Evolutionary conservation across 2,888 invertebrate species (phyloP).

Genomic region (Tiphia femorata): DNA sequence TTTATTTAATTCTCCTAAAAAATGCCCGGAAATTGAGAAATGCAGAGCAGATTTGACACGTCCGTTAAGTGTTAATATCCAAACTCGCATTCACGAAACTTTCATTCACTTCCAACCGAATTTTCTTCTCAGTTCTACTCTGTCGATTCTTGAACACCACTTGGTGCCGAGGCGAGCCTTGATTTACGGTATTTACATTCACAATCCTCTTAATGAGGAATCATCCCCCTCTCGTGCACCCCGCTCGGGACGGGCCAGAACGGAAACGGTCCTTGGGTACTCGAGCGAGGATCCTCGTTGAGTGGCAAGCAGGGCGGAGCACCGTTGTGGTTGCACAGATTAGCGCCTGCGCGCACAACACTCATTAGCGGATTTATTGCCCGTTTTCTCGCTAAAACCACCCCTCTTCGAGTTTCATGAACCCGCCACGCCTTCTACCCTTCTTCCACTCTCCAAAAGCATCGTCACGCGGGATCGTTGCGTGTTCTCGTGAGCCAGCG

Average conservation of each 20-base stretch:
- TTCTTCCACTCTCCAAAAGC: too few relatives aligned
- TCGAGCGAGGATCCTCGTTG: conserved; percentile 3
- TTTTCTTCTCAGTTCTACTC: not conserved
- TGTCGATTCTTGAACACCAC: too few relatives aligned
- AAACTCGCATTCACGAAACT: too few relatives aligned
- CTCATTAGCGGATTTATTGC: conserved; percentile 62
- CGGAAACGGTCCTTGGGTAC: too few relatives aligned
- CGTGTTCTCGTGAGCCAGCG: too few relatives aligned
- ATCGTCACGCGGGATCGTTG: too few relatives aligned
- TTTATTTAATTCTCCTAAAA: too few relatives aligned
- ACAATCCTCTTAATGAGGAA: conserved; percentile 56
- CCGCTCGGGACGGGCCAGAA: conserved; percentile 2
- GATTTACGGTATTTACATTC: conserved; percentile 58
- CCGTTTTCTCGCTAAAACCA: conserved; percentile 45
- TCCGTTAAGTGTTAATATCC: too few relatives aligned
- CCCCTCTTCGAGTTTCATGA: conserved; percentile 6
- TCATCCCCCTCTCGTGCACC: conserved; percentile 23
- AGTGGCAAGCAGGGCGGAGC: conserved; percentile 45
- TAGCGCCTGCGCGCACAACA: conserved; percentile 57
- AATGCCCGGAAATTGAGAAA: too few relatives aligned
- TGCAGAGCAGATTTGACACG: too few relatives aligned
- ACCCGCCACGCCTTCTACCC: conserved; percentile 38
- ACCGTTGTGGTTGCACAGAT: conserved; percentile 58
- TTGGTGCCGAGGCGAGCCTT: conserved; percentile 4
- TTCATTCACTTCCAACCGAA: too few relatives aligned